These are phyloP conservation scores for Teleiodes luculella DNA, from an alignment of 2,888 invertebrate species.

Conservation along the genomic window DNA sequence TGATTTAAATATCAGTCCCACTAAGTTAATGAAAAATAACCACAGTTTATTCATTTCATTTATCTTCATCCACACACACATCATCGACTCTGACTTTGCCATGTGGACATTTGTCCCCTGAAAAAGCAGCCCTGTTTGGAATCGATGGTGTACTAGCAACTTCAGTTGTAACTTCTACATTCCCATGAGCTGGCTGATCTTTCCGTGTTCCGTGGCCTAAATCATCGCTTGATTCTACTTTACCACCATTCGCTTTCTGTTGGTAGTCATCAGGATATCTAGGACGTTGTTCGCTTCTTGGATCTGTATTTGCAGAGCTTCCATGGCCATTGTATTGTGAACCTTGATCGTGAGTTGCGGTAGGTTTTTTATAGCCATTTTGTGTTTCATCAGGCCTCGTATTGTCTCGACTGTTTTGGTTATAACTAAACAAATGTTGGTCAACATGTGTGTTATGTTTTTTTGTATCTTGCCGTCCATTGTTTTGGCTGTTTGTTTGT, in stretches of 20 bases:
- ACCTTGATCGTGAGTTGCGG: background rate
- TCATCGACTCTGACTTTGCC: constrained; percentile 27
- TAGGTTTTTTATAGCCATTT: background rate
- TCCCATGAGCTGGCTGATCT: background rate
- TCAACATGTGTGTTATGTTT: background rate
- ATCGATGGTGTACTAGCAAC: background rate
- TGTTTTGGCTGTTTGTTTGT: background rate
- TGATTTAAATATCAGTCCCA: too few species aligned
- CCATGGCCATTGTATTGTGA: background rate
- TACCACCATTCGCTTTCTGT: background rate
- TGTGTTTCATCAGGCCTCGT: background rate
- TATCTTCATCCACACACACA: constrained; percentile 27
- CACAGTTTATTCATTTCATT: background rate
- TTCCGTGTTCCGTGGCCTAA: background rate
- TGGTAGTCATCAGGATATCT: background rate
- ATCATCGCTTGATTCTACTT: background rate
- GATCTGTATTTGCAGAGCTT: background rate
- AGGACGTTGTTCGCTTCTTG: background rate
- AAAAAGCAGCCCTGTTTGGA: constrained; percentile 34
- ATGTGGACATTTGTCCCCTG: constrained; percentile 32
- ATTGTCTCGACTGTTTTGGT: background rate
- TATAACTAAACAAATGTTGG: background rate
- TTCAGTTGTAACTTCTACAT: background rate
- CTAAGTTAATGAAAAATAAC: too few species aligned
- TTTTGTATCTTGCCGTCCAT: background rate